Conservation (phyloP, 2,888 invertebrate species). For the Ectemnius lituratus region DNA sequence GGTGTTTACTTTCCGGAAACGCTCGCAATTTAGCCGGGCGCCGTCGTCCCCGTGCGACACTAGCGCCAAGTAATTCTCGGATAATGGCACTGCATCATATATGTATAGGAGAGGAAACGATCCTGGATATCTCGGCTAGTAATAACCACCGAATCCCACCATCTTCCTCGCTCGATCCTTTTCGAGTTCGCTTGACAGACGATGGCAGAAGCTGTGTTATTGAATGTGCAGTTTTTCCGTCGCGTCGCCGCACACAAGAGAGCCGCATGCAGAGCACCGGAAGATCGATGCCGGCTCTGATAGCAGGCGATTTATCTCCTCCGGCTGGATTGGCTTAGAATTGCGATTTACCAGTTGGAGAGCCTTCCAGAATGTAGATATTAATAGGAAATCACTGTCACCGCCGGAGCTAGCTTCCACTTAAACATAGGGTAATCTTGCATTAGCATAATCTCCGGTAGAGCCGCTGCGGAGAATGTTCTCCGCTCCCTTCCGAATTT, state of each 20-base stretch:
- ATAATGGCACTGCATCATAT: constrained; percentile 34
- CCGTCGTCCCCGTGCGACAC: constrained; percentile 15
- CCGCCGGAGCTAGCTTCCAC: constrained; percentile 25
- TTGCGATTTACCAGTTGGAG: not conserved
- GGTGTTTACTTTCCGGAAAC: constrained; percentile 39
- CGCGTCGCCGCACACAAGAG: no score
- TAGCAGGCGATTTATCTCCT: no score
- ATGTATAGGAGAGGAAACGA: constrained; percentile 35
- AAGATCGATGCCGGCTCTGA: no score
- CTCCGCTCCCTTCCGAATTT: constrained; percentile 35
- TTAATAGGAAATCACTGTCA: constrained; percentile 36
- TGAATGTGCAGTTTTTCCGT: no score
- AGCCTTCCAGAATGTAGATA: constrained; percentile 25
- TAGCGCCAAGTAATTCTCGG: constrained; percentile 37
- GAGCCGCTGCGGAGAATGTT: constrained; percentile 15
- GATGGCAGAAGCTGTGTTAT: no score
- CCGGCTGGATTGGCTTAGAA: not conserved
- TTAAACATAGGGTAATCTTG: constrained; percentile 43
- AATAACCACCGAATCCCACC: no score
- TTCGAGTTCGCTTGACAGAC: no score
- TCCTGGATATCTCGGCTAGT: constrained; percentile 5
- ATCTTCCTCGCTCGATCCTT: no score
- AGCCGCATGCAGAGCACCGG: no score
- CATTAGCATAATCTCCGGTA: constrained; percentile 43
- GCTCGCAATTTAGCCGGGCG: constrained; percentile 40